These are phyloP conservation scores for Schizopygopsis malacanthus DNA, from an alignment of 2,797 vertebrate genomes.

Conservation along the genomic window DNA sequence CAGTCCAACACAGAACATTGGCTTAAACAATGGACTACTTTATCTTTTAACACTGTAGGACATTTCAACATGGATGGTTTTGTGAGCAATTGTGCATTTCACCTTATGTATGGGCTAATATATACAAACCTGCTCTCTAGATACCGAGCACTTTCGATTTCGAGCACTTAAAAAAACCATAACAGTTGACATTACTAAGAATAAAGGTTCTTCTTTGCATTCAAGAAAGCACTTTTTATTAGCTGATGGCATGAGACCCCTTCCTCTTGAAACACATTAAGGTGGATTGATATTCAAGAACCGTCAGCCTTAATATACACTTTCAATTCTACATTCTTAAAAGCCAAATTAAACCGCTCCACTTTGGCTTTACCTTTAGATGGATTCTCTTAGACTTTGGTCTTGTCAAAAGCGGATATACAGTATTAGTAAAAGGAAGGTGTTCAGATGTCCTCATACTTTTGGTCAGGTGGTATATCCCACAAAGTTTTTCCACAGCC, in stretches of 20 bases:
- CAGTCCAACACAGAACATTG: background rate
- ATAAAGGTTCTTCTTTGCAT: background rate
- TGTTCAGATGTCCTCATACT: background rate
- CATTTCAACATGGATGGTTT: background rate
- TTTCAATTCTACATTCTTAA: background rate
- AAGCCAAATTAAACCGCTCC: slow-evolving; percentile 8
- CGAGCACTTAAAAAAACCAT: background rate
- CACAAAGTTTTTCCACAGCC: background rate
- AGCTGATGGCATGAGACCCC: background rate
- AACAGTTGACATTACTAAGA: background rate
- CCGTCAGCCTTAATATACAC: background rate
- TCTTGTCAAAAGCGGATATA: background rate
- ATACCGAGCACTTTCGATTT: background rate
- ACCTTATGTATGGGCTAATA: background rate
- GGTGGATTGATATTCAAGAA: background rate
- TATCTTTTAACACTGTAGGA: background rate
- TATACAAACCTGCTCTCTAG: background rate
- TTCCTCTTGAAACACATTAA: background rate
- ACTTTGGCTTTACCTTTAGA: background rate
- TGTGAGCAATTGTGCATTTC: background rate
- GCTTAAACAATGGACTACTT: background rate
- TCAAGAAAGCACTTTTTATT: background rate
- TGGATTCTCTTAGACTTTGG: background rate
- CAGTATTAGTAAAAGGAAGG: background rate
- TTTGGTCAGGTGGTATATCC: background rate